These are phyloP conservation scores for Ligdia adustata DNA, from an alignment of 2,888 invertebrate genomes.

Conservation along the genomic window DNA sequence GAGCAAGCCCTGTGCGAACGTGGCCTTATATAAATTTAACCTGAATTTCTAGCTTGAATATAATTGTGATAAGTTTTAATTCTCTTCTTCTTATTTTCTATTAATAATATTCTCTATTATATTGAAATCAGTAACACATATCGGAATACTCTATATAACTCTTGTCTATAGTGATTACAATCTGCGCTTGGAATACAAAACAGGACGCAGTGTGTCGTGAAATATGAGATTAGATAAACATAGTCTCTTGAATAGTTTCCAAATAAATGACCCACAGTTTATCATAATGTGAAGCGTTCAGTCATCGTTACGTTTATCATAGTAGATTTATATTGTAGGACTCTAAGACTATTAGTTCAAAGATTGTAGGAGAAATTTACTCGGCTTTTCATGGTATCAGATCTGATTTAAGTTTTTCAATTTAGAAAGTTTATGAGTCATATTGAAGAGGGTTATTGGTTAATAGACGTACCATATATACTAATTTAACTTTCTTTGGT, in stretches of 20 bases:
- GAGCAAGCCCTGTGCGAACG: no score
- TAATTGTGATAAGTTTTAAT: no score
- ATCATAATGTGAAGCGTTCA: slow-evolving; percentile 69
- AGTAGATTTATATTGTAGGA: slow-evolving; percentile 30
- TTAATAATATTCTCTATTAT: no score
- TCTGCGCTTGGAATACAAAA: slow-evolving; percentile 42
- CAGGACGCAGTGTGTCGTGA: slow-evolving; percentile 49
- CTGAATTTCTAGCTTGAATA: no score
- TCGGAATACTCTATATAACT: no score
- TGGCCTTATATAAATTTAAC: no score
- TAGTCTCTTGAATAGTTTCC: slow-evolving; percentile 63
- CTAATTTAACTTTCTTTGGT: not conserved
- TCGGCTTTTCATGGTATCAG: slow-evolving; percentile 39
- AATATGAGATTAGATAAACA: slow-evolving; percentile 46
- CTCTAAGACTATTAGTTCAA: slow-evolving; percentile 57
- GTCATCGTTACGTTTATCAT: slow-evolving; percentile 56
- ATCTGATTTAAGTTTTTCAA: slow-evolving; percentile 37
- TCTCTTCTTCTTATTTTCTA: no score
- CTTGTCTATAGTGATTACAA: no score
- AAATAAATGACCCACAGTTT: slow-evolving; percentile 67
- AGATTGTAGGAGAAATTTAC: slow-evolving; percentile 49
- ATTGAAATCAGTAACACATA: no score
- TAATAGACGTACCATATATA: not conserved
- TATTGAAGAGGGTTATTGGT: not conserved
- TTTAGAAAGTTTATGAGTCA: slow-evolving; percentile 11